Evolutionary conservation across 2,113 vertebrate species (phyloP).

Genomic region (Ornithorhynchus anatinus): DNA sequence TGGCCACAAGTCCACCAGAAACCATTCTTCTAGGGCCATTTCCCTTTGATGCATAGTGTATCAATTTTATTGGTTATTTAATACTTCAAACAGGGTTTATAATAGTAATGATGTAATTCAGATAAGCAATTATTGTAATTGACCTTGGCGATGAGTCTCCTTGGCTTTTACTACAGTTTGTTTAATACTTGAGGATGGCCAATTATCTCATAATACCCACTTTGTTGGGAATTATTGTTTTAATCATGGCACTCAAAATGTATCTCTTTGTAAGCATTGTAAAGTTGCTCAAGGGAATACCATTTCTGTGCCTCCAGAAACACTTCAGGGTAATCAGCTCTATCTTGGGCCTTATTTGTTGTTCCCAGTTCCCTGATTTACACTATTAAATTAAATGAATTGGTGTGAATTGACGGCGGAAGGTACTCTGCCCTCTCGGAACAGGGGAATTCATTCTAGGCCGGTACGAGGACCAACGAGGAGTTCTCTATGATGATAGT

Average conservation of each 20-base stretch:
- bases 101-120: constrained; percentile 70
- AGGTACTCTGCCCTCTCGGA: no score
- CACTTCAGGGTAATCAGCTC: constrained; percentile 36
- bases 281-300: constrained; percentile 39
- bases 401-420: background rate
- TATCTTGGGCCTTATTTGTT: background rate
- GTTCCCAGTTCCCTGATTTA: background rate
- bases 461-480: no score
- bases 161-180: constrained; percentile 71
- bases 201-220: constrained; percentile 74
- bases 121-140: constrained; percentile 73
- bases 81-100: constrained; percentile 60
- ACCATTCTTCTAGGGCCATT: constrained; percentile 23
- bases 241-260: constrained; percentile 72
- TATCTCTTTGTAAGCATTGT: constrained; percentile 54
- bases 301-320: constrained; percentile 8
- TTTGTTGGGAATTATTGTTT: constrained; percentile 75
- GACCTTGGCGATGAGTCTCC: constrained; percentile 67
- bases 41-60: constrained; percentile 11
- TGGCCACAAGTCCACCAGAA: constrained; percentile 5
- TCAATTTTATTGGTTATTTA: constrained; percentile 52
- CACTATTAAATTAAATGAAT: background rate
- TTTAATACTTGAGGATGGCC: constrained; percentile 69
- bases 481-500: no score
- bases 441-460: no score